phyloP scores from a whole-genome alignment of 2,888 invertebrate genomes.

The Eulithis prunata region DNA sequence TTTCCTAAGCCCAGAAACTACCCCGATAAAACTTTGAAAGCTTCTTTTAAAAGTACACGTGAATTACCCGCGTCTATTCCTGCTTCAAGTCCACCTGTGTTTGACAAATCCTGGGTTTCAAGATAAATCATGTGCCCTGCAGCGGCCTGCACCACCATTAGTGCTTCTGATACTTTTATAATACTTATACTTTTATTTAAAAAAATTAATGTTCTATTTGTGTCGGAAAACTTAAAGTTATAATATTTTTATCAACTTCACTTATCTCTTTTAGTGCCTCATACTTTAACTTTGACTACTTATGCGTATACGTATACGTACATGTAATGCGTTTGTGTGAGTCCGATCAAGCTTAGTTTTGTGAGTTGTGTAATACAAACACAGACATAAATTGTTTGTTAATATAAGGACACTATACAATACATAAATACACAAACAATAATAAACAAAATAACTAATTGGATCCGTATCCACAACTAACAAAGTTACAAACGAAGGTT shows the following conservation, averaged over 20 bases:
- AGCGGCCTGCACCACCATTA: conserved; percentile 27
- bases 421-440: background rate
- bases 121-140: conserved; percentile 40
- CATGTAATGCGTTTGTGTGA: no score
- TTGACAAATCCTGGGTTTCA: conserved; percentile 43
- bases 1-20: conserved; percentile 11
- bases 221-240: background rate
- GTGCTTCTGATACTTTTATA: conserved; percentile 34
- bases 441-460: conserved; percentile 13
- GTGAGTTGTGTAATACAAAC: no score
- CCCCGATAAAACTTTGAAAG: conserved; percentile 23
- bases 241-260: background rate
- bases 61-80: conserved; percentile 37
- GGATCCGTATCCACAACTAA: conserved; percentile 3
- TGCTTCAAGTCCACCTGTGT: conserved; percentile 43
- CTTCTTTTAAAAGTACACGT: conserved; percentile 24
- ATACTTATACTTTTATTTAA: conserved; percentile 26
- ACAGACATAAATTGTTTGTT: no score
- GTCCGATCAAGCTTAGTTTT: no score
- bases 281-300: no score
- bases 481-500: conserved; percentile 26
- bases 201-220: conserved; percentile 5
- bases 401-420: no score
- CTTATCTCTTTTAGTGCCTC: no score
- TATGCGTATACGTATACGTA: no score